phyloP scores from a whole-genome alignment of 1,140 invertebrate genomes.

The Berghia stephanieae region DNA sequence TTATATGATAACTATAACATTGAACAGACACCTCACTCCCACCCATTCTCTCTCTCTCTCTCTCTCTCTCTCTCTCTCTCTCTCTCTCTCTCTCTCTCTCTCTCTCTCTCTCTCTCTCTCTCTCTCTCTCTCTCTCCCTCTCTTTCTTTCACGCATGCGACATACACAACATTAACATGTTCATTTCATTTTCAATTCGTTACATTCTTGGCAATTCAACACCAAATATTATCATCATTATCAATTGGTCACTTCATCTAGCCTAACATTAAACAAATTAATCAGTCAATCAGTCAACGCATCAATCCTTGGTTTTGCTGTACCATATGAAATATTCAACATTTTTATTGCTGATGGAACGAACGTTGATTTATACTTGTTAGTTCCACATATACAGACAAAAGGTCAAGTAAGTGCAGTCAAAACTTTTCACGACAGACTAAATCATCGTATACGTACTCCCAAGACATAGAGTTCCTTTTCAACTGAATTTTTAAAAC shows the following conservation, averaged over 20 bases:
- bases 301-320: background rate
- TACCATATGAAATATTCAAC: background rate
- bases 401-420: too few relatives aligned
- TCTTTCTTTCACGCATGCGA: background rate
- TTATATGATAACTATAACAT: too few relatives aligned
- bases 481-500: too few relatives aligned
- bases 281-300: background rate
- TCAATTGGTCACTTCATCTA: background rate
- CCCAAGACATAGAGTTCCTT: too few relatives aligned
- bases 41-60: background rate
- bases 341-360: too few relatives aligned
- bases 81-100: background rate
- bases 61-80: constrained; percentile 2
- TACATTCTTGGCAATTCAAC: background rate
- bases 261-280: background rate
- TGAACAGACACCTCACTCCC: too few relatives aligned
- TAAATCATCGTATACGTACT: too few relatives aligned
- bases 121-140: background rate
- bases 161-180: background rate
- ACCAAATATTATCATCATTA: background rate
- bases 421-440: too few relatives aligned
- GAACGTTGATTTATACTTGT: too few relatives aligned
- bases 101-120: background rate
- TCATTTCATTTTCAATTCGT: background rate
- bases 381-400: too few relatives aligned